phyloP scores from a whole-genome alignment of 2,888 invertebrate species.

The Ceramica pisi region DNA sequence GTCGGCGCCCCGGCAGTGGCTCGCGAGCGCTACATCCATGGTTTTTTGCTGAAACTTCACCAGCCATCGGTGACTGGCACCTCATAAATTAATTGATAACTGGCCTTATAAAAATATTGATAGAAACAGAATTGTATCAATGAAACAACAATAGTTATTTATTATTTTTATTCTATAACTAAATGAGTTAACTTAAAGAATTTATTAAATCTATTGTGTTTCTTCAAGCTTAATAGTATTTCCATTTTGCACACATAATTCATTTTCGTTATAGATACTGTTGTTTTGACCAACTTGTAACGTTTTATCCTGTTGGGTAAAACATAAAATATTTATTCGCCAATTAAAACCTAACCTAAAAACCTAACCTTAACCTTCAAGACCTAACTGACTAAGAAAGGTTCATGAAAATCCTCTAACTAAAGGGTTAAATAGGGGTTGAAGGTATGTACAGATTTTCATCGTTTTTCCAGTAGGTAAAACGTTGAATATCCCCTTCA shows the following conservation, averaged over 20 bases:
- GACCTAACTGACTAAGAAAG: too few species aligned
- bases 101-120: neutral
- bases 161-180: slow-evolving; percentile 40
- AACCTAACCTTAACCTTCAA: too few species aligned
- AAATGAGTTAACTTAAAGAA: slow-evolving; percentile 27
- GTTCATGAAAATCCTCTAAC: too few species aligned
- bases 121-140: slow-evolving; percentile 3
- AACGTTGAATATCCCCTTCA: neutral
- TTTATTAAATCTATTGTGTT: slow-evolving; percentile 31
- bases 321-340: slow-evolving; percentile 1
- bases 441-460: neutral
- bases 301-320: slow-evolving; percentile 55
- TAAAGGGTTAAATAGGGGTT: too few species aligned
- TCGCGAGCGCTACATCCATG: too few species aligned
- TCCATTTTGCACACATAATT: slow-evolving; percentile 57
- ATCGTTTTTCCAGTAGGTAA: neutral
- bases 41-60: too few species aligned
- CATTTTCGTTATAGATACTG: slow-evolving; percentile 59
- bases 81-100: too few species aligned
- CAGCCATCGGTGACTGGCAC: too few species aligned
- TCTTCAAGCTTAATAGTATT: slow-evolving; percentile 37
- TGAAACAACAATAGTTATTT: slow-evolving; percentile 16
- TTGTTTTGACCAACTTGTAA: slow-evolving; percentile 63
- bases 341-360: too few species aligned
- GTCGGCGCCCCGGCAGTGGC: too few species aligned